phyloP scores from a whole-genome alignment of 2,888 invertebrate genomes.

The Cephus rjabovi region DNA sequence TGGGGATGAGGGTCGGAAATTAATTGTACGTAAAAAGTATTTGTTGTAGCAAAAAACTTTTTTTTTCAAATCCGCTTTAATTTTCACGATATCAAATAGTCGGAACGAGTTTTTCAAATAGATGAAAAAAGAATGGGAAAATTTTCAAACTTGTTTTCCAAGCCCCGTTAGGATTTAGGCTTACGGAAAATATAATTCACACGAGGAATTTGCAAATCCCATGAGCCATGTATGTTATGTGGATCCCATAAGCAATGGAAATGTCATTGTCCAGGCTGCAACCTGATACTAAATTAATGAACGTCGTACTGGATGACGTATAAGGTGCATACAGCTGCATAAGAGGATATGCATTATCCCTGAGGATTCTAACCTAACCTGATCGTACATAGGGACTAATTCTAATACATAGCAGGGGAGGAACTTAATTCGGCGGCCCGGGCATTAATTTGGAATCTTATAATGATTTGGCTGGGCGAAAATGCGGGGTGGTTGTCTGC shows the following conservation, averaged over 20 bases:
- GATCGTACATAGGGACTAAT: not conserved
- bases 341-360: slow-evolving; percentile 19
- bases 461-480: slow-evolving; percentile 49
- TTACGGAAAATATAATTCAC: not conserved
- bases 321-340: slow-evolving; percentile 1
- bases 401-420: not conserved
- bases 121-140: not conserved
- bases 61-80: not conserved
- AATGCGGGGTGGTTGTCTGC: slow-evolving; percentile 24
- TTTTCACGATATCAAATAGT: not conserved
- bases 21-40: not conserved
- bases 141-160: not conserved
- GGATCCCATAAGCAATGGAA: not conserved
- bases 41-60: not conserved
- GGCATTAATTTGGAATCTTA: slow-evolving; percentile 55
- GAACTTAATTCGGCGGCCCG: slow-evolving; percentile 36
- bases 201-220: not conserved
- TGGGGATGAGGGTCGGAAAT: not conserved
- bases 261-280: slow-evolving; percentile 12
- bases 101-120: not conserved
- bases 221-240: not conserved
- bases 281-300: slow-evolving; percentile 41
- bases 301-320: slow-evolving; percentile 28
- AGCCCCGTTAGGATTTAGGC: not conserved
- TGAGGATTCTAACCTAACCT: not conserved